These are phyloP conservation scores for Ia io DNA, from an alignment of 2,113 vertebrate species.

Conservation along the genomic window DNA sequence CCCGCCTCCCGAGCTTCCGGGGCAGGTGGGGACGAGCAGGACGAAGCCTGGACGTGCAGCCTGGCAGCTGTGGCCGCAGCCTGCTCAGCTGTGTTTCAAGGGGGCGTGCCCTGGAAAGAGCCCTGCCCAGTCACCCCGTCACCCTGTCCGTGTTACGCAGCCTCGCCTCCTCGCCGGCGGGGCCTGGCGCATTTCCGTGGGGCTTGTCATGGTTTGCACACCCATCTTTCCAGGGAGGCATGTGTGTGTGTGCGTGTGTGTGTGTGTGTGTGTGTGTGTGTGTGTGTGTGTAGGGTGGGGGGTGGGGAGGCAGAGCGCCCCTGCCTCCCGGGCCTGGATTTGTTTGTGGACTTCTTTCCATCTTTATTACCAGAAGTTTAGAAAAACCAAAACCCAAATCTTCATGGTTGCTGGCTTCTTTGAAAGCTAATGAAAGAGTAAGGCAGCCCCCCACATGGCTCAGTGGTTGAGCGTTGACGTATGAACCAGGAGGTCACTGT, in stretches of 20 bases:
- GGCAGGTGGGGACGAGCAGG: rapidly evolving
- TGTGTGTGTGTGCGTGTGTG: no score
- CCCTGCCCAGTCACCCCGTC: rapidly evolving
- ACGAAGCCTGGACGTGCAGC: no score
- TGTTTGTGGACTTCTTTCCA: neutral
- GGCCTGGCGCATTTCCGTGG: rapidly evolving
- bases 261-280: no score
- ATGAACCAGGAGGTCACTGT: no score
- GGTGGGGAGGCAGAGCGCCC: no score
- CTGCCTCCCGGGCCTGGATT: neutral
- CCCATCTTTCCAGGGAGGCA: no score
- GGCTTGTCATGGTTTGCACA: neutral
- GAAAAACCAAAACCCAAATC: neutral
- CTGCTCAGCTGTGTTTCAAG: neutral
- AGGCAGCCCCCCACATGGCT: rapidly evolving
- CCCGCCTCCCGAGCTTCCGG: rapidly evolving
- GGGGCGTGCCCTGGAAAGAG: neutral
- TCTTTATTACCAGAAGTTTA: neutral
- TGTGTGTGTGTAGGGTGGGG: no score
- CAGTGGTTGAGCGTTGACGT: no score
- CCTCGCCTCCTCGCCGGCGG: neutral
- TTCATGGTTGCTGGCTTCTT: neutral
- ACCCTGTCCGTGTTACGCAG: no score
- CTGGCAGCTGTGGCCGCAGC: no score
- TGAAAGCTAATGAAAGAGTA: neutral